Conservation (phyloP, 2,113 vertebrate species). For the Lophotis ruficrista region DNA sequence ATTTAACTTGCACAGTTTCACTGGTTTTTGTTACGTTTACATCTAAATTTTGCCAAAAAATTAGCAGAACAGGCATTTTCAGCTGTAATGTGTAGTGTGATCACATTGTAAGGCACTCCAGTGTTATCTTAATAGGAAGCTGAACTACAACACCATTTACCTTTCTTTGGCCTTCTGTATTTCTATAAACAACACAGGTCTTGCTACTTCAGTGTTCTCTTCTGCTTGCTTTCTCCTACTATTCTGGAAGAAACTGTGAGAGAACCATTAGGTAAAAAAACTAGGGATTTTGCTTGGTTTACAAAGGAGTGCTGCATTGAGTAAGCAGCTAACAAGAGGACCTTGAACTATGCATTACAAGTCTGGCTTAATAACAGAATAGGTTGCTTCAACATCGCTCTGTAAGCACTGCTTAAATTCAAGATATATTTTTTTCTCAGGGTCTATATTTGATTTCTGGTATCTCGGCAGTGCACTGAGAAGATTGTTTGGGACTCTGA, state of each 20-base stretch:
- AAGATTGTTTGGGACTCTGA: background rate
- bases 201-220: background rate
- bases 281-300: background rate
- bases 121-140: background rate
- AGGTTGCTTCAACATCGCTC: background rate
- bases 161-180: background rate
- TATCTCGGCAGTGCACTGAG: background rate
- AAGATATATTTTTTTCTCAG: background rate
- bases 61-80: background rate
- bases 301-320: background rate
- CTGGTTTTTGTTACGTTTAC: background rate
- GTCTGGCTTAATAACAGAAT: background rate
- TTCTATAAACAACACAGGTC: background rate
- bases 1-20: background rate
- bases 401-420: fast-evolving
- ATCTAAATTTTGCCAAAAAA: background rate
- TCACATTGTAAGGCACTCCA: background rate
- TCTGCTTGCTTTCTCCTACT: background rate
- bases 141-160: background rate
- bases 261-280: background rate
- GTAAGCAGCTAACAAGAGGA: background rate
- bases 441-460: background rate
- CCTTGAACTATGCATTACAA: background rate
- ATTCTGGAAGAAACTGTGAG: background rate
- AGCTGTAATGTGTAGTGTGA: background rate